phyloP scores from a whole-genome alignment of 2,797 vertebrate genomes.

The Cossypha dichroa region DNA sequence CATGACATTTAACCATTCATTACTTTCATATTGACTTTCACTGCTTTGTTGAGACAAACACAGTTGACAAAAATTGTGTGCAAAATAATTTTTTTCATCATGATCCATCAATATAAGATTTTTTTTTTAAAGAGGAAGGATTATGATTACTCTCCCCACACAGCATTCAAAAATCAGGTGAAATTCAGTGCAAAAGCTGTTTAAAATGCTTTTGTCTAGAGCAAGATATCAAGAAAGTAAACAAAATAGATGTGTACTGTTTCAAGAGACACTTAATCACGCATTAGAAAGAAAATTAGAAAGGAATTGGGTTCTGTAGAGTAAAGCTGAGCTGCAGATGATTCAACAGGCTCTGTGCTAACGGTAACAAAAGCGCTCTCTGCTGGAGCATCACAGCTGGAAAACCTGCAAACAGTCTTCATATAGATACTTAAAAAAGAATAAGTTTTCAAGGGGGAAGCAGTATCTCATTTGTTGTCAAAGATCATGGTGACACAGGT shows the following conservation, averaged over 20 bases:
- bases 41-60: not conserved
- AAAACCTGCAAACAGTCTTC: not conserved
- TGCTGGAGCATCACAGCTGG: not conserved
- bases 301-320: not conserved
- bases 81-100: not conserved
- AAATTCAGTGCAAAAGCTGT: not conserved
- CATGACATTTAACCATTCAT: not conserved
- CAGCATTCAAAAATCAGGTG: not conserved
- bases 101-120: not conserved
- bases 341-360: not conserved
- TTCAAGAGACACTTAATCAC: not conserved
- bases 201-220: not conserved
- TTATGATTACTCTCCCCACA: not conserved
- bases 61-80: not conserved
- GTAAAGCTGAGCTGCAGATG: not conserved
- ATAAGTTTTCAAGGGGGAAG: not conserved
- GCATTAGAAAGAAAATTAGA: not conserved
- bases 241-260: not conserved
- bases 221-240: not conserved
- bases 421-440: rapidly evolving
- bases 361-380: not conserved
- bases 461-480: not conserved
- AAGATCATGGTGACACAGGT: not conserved
- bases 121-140: not conserved
- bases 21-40: not conserved